Base-by-base conservation (phyloP, 1,140 invertebrate species). In the Meloidogyne floridensis region DNA sequence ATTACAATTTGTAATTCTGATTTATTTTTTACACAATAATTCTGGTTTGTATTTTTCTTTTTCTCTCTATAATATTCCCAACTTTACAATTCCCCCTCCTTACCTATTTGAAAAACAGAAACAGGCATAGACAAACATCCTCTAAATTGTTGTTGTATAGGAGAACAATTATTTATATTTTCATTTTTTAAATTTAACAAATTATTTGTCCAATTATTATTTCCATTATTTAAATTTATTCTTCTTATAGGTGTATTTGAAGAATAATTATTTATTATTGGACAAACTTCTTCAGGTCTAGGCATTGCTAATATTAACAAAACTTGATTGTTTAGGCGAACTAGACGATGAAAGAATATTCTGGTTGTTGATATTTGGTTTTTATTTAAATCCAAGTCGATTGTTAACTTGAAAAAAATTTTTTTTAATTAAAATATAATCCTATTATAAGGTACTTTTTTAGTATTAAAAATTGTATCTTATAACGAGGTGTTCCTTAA, bases 51-150 rank as follows among this genome's bases (percentile, higher is more conserved):
- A 32, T 32, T 32, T 47, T 4, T 47, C 4, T 77, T 77, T 15
- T 18, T 15, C 70, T 15, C 4, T 75, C 32, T 8, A 56, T n/a
- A n/a, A 32, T 20, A 8, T 47, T 47, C 47, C 47, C 7, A 6
- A 47, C 7, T 47, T 47, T 47, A 47, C 47, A 47, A 47, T 47
- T 6, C 47, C 7, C 47, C 4, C 47, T 51, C 77, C 80, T 76
- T 54, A 86, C 85, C 85, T 83, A 86, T 86, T 86, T 86, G 86
- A 77, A 86, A 86, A 47, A 86, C 80, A 20, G 83, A 71, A 51
- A 86, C 77, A 42, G 84, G 85, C 47, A 86, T 72, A 13, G 85
- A 81, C 13, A 74, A 51, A 78, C 85, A 85, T 15, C 83, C 84
- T 73, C 77, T 80, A 47, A 84, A 85, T 13, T 77, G 72, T 59